Evolutionary conservation across 2,888 invertebrate genomes (phyloP), one percentile per base, ranked within the genome.

Genomic region (Ectemnius continuus): DNA sequence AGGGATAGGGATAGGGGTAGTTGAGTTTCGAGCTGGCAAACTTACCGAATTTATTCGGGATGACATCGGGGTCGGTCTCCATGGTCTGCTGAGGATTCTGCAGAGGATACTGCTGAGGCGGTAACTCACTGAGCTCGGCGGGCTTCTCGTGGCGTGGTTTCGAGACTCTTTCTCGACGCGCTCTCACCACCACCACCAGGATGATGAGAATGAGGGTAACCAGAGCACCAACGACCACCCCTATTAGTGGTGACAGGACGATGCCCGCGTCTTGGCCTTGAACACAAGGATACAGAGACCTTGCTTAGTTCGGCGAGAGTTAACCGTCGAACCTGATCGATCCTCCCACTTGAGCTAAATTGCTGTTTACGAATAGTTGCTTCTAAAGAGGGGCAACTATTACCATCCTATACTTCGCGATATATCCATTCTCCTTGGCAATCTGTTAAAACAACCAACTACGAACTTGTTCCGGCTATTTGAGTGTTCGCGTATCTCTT

Each of bases 1-100:
- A n/a, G n/a, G n/a, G n/a, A n/a, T n/a, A n/a, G n/a, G 36, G 36
- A 36, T 36, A 36, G 36, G 36, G 36, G 36, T 36, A 36, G 36
- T 36, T 36, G 36, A 36, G 36, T 36, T 36, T 6, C 8, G 5
- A 14, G 36, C 2, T 0, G 45, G 11, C 18, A 60, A 68, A 85
- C 91, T 92, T 91, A 95, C 95, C 95, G 85, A 94, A 95, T 92
- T 95, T 95, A 76, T 94, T 94, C 78, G 95, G 95, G 89, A 95
- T 95, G 75, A 95, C 94, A 90, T 95, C 95, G 18, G 95, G 95
- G 91, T 95, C 95, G 83, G 93, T 92, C 85, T 94, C 94, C 84
- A 94, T 93, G 70, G 89, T 87, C 80, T 90, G 90, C 76, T 90
- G 90, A 23, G 88, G 81, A 76, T 86, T 88, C 73, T 89, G 89